Percentiles rank a stretch among this genome's conserved stretches.
Conservation (phyloP, 2,888 invertebrate species). For the Blastobasis adustella region DNA sequence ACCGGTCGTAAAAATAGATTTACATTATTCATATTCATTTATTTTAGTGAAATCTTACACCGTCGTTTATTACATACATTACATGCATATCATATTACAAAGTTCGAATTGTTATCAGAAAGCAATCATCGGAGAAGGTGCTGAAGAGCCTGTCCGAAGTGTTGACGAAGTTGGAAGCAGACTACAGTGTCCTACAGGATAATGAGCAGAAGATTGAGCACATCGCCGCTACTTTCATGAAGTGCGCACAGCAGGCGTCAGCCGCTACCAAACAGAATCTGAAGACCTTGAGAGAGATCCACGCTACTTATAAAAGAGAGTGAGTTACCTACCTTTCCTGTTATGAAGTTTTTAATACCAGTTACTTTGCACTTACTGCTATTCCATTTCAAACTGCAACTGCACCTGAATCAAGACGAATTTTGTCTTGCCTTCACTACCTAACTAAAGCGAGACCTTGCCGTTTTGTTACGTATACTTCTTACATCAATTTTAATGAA, state of each 20-base stretch:
- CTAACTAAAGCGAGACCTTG: no score
- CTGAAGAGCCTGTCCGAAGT: constrained; percentile 2
- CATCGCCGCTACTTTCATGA: constrained; percentile 2
- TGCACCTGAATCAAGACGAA: no score
- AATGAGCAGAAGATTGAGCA: constrained; percentile 8
- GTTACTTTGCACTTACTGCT: no score
- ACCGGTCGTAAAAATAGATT: no score
- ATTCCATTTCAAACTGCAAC: no score
- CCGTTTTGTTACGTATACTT: no score
- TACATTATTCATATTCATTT: no score
- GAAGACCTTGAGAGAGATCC: constrained; percentile 1
- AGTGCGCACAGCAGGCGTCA: constrained; percentile 6
- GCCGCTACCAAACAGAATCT: constrained; percentile 3
- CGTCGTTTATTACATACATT: neutral
- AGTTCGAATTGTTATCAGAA: neutral
- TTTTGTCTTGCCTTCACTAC: no score
- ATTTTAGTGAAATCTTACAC: no score
- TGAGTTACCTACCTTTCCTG: neutral
- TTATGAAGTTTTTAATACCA: no score
- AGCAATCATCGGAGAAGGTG: neutral
- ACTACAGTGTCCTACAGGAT: constrained; percentile 1
- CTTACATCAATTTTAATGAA: no score
- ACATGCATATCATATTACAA: neutral
- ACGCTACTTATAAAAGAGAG: constrained; percentile 4
- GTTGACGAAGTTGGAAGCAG: constrained; percentile 4